Evolutionary conservation across 2,113 vertebrate genomes (phyloP).

Genomic region (Ictalurus punctatus): DNA sequence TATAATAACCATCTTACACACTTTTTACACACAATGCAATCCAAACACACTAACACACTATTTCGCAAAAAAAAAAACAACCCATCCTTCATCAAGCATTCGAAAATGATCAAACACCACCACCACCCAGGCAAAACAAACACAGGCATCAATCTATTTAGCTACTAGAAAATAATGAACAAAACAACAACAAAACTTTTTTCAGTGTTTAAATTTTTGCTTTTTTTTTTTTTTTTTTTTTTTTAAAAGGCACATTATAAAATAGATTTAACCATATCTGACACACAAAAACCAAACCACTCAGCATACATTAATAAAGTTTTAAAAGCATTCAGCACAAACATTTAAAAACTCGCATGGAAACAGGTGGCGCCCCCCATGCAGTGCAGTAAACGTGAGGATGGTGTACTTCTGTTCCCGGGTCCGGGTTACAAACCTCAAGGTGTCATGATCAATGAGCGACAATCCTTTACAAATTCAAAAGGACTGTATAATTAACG

Average conservation of each 20-base stretch:
- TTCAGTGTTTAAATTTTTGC: conserved; percentile 62
- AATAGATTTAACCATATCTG: conserved; percentile 62
- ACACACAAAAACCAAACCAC: conserved; percentile 40
- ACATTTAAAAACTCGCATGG: conserved; percentile 8
- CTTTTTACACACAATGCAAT: conserved; percentile 43
- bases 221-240: conserved; percentile 38
- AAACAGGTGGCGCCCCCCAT: conserved; percentile 46
- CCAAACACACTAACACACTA: conserved; percentile 42
- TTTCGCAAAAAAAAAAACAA: conserved; percentile 41
- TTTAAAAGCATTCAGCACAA: conserved; percentile 39
- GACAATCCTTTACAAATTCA: no score
- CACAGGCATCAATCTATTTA: conserved; percentile 43
- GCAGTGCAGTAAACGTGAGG: conserved; percentile 60
- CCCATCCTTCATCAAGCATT: conserved; percentile 48
- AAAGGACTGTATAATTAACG: neutral
- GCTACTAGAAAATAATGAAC: conserved; percentile 47
- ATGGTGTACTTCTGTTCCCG: conserved; percentile 41
- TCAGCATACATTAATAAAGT: conserved; percentile 45
- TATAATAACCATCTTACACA: neutral
- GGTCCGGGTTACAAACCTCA: conserved; percentile 23
- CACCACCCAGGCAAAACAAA: neutral
- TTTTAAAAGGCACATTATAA: conserved; percentile 57
- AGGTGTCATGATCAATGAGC: neutral
- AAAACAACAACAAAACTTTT: conserved; percentile 40
- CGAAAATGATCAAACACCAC: conserved; percentile 12